A percentile compares a stretch with the other conserved stretches of the same genome.
Conservation (phyloP, 2,797 vertebrate species). For the Staurois parvus region DNA sequence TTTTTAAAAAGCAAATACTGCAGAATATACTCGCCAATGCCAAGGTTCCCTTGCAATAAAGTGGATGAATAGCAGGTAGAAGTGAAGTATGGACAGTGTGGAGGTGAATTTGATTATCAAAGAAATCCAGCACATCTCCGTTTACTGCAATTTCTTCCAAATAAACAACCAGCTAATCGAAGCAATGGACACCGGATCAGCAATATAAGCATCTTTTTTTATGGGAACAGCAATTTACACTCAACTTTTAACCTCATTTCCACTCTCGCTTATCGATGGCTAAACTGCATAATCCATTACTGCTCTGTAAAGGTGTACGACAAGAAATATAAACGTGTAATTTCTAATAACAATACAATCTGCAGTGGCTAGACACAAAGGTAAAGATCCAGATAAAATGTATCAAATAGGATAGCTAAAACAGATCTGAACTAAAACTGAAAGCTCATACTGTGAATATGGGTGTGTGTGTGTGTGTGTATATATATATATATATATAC, state of each 20-base stretch:
- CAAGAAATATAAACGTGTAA: slow-evolving; percentile 19
- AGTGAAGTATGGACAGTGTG: background rate
- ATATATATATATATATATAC: too few relatives aligned
- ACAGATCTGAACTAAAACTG: too few relatives aligned
- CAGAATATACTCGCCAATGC: too few relatives aligned
- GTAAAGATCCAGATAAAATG: background rate
- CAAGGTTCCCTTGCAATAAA: background rate
- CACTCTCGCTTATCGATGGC: slow-evolving; percentile 24
- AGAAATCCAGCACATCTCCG: background rate
- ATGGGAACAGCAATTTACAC: slow-evolving; percentile 47
- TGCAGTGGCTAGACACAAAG: background rate
- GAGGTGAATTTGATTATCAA: slow-evolving; percentile 5
- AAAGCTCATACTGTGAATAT: too few relatives aligned
- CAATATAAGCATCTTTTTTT: slow-evolving; percentile 26
- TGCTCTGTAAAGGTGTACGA: slow-evolving; percentile 19
- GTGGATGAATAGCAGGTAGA: background rate
- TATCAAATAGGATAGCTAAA: too few relatives aligned
- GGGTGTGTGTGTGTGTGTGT: too few relatives aligned
- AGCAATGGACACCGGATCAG: background rate
- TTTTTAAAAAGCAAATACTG: too few relatives aligned
- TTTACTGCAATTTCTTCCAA: background rate
- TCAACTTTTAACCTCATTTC: slow-evolving; percentile 56
- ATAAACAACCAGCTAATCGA: slow-evolving; percentile 8
- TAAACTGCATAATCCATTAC: slow-evolving; percentile 36
- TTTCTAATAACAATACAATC: background rate